These are phyloP conservation scores for Sialis lutaria DNA, from an alignment of 2,888 invertebrate genomes.

Conservation along the genomic window DNA sequence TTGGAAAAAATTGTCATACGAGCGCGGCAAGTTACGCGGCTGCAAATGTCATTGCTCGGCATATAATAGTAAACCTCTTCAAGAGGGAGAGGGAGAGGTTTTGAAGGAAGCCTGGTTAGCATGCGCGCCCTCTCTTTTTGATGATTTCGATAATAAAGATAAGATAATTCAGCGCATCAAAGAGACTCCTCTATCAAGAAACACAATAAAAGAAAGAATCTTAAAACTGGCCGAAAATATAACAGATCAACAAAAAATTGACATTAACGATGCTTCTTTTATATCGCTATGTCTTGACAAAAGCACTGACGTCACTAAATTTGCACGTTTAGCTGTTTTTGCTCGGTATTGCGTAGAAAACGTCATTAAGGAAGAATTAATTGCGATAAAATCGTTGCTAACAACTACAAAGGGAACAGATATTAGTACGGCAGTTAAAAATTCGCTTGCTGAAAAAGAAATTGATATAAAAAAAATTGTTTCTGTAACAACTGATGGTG, in stretches of 20 bases:
- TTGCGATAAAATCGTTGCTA: not conserved
- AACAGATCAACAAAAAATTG: not conserved
- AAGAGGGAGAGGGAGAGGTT: not conserved
- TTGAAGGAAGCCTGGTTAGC: not conserved
- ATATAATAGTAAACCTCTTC: slow-evolving; percentile 6
- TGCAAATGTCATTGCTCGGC: slow-evolving; percentile 7
- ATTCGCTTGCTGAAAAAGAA: not conserved
- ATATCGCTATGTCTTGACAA: not conserved
- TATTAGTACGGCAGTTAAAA: not conserved
- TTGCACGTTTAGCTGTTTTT: not conserved
- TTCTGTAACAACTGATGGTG: not conserved
- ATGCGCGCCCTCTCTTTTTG: slow-evolving; percentile 7
- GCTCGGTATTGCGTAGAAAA: not conserved
- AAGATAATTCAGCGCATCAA: slow-evolving; percentile 9
- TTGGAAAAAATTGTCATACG: slow-evolving; percentile 7
- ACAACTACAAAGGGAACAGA: not conserved
- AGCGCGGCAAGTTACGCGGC: slow-evolving; percentile 7
- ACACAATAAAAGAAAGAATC: slow-evolving; percentile 12
- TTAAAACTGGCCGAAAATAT: slow-evolving; percentile 10
- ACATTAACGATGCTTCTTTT: not conserved
- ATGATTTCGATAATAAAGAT: slow-evolving; percentile 9
- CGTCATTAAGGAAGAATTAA: not conserved
- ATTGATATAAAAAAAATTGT: not conserved
- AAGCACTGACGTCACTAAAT: not conserved
- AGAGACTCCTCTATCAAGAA: slow-evolving; percentile 11